Base-by-base conservation (phyloP, 2,888 invertebrate genomes). In the Dinocampus coccinellae region DNA sequence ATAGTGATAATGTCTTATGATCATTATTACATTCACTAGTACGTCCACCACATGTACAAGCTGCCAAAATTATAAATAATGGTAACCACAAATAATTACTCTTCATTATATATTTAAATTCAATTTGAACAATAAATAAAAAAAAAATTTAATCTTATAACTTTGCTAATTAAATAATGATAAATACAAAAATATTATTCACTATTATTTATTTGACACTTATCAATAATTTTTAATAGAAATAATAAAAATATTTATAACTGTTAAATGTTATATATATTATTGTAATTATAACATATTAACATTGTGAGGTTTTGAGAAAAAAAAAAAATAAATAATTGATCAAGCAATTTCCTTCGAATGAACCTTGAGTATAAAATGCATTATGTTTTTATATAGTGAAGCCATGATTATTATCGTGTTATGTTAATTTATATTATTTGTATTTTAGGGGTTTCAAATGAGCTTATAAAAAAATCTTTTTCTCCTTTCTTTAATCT, bases 41-140 rank as follows among this genome's bases (percentile, higher is more conserved):
- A 13, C 81, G 82, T 13, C 72, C 84, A 16, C 85, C 83, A 72
- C 86, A 86, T 2, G 85, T 85, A 70, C 86, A 86, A 22, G 84
- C 85, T 6, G 78, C 80, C 7, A 82, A 67, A 20, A 86, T 75
- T 2, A 69, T 77, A 16, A 83, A 57, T 13, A 79, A 55, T 58
- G 79, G 69, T 20, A 83, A 52, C 72, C 79, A 79, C n/a, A 33
- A 60, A 63, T 72, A 66, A 7, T 62, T 24, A 52, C 62, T 69
- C 39, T 68, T 73, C 77, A 79, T 79, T n/a, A 9, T 47, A n/a
- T 16, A 7, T 47, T 16, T 4, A n/a, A 39, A n/a, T 39, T 3
- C 1, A 6, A 47, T 7, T 47, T 47, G 16, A n/a, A n/a, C 6
- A 47, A 6, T 6, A 47, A 6, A 7, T 3, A 47, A 20, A 20